phyloP scores from a whole-genome alignment of 92 coral and sea anemone genomes.

The Paragorgia papillata region DNA sequence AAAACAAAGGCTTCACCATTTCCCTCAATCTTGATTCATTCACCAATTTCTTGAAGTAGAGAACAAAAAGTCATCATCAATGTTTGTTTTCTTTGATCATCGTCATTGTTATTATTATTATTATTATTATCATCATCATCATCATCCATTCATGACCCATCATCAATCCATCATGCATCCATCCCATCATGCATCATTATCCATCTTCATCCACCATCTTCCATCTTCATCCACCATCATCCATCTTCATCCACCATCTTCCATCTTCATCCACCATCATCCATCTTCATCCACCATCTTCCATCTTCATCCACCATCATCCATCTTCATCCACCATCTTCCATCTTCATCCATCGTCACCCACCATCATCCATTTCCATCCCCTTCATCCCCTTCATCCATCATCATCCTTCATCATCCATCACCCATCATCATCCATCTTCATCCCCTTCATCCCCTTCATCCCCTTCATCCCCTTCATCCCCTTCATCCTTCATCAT shows the following conservation, averaged over 20 bases:
- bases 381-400: not conserved
- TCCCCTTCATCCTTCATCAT: too few species aligned
- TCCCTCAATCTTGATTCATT: conserved; percentile 41
- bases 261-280: not conserved
- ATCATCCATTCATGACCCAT: too few species aligned
- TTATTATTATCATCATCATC: conserved; percentile 10
- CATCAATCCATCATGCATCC: too few species aligned
- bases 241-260: not conserved
- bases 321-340: not conserved
- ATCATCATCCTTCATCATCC: not conserved
- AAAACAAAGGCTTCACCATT: conserved; percentile 52
- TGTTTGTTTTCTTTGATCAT: not conserved
- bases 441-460: not conserved
- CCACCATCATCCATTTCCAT: not conserved
- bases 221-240: conserved; percentile 9
- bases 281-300: not conserved
- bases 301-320: not conserved
- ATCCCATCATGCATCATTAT: not conserved
- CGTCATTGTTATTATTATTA: not conserved
- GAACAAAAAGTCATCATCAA: not conserved
- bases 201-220: not conserved
- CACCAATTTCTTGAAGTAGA: conserved; percentile 34
- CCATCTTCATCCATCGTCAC: conserved; percentile 1
- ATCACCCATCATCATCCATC: not conserved
- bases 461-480: not conserved